A percentile compares a stretch with the other conserved stretches of the same genome.
phyloP scores from a whole-genome alignment of 2,797 vertebrate genomes.

The Channallabes apus region DNA sequence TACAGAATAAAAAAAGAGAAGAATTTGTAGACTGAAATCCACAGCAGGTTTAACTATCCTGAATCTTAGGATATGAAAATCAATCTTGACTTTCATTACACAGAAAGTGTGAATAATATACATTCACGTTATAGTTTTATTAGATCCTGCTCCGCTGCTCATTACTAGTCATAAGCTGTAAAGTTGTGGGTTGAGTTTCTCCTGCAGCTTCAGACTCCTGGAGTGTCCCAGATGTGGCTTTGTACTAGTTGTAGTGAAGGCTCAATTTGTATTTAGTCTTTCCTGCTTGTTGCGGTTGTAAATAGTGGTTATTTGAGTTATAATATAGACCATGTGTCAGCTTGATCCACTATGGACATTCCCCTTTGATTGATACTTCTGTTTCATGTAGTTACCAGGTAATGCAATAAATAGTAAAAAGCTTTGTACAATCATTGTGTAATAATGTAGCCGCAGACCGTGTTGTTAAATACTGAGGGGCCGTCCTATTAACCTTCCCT shows the following conservation, averaged over 20 bases:
- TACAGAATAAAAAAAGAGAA: not conserved
- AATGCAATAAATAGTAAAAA: not conserved
- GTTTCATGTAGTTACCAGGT: not conserved
- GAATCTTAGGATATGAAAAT: not conserved
- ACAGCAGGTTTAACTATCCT: not conserved
- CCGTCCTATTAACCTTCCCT: not conserved
- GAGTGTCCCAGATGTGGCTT: not conserved
- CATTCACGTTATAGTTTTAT: not conserved
- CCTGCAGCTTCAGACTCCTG: not conserved
- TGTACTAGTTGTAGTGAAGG: not conserved
- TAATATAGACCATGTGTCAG: not conserved
- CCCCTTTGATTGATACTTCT: not conserved
- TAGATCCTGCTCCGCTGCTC: not conserved
- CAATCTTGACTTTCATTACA: not conserved
- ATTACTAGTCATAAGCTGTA: not conserved
- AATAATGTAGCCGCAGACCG: not conserved
- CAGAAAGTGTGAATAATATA: not conserved
- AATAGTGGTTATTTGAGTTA: not conserved
- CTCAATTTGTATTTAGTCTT: not conserved
- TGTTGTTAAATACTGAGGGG: not conserved
- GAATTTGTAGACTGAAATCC: not conserved
- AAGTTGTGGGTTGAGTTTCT: not conserved
- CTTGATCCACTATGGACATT: not conserved
- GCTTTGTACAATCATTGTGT: not conserved
- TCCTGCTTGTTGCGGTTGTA: not conserved